Conservation (phyloP, 2,113 vertebrate genomes). For the Tursiops truncatus region DNA sequence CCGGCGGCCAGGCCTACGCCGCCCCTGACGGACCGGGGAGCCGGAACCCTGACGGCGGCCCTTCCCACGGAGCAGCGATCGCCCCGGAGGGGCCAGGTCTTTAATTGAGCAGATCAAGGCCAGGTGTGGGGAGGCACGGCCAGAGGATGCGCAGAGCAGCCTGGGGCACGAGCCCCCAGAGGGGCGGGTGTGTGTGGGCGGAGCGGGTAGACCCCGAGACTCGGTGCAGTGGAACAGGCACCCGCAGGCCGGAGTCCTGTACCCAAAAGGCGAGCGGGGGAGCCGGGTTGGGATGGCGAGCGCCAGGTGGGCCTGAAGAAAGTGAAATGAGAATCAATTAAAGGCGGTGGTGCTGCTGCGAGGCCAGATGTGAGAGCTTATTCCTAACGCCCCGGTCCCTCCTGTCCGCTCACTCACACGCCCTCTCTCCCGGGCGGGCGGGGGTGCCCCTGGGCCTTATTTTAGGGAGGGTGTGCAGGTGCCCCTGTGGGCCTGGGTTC, state of each 20-base stretch:
- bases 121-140: neutral
- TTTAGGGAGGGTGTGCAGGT: neutral
- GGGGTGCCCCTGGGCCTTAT: neutral
- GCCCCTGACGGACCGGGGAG: neutral
- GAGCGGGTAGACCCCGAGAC: neutral
- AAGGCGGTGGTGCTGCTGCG: neutral
- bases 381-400: neutral
- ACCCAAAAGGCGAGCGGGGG: neutral
- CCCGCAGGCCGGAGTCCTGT: fast-evolving
- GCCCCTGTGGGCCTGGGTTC: neutral
- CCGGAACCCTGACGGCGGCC: fast-evolving
- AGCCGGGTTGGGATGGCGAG: fast-evolving
- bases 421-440: neutral
- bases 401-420: fast-evolving
- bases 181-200: neutral
- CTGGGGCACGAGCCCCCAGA: fast-evolving
- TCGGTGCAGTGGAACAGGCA: neutral
- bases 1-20: fast-evolving
- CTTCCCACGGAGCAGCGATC: too few relatives aligned
- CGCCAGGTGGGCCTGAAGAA: neutral
- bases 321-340: neutral
- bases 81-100: fast-evolving
- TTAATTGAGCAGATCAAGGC: neutral
- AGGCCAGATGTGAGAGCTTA: neutral
- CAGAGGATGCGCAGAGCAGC: neutral